Conservation (phyloP, 2,797 vertebrate genomes). For the Xenopus petersii region DNA sequence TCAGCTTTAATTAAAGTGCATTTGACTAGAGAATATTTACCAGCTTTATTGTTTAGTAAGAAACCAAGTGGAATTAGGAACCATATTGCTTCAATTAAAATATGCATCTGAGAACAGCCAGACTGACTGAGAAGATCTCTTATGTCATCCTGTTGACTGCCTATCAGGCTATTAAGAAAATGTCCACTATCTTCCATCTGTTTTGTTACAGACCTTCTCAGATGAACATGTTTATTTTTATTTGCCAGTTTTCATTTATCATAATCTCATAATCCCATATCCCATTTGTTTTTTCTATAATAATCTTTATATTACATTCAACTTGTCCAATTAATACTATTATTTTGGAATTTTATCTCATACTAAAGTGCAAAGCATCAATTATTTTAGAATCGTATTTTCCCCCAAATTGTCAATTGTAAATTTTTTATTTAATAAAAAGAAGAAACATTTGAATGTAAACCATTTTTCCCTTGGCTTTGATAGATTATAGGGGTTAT, state of each 20-base stretch:
- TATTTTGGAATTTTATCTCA: too few relatives aligned
- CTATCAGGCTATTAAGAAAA: slow-evolving; percentile 28
- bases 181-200: slow-evolving; percentile 45
- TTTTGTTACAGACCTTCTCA: slow-evolving; percentile 12
- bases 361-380: too few relatives aligned
- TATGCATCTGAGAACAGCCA: slow-evolving; percentile 22
- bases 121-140: slow-evolving; percentile 27
- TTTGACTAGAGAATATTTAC: slow-evolving; percentile 23
- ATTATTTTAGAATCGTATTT: too few relatives aligned
- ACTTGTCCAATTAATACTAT: too few relatives aligned
- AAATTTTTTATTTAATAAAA: too few relatives aligned
- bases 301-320: not conserved
- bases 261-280: not conserved
- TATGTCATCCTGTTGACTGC: slow-evolving; percentile 33
- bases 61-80: slow-evolving; percentile 26
- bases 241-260: slow-evolving; percentile 11
- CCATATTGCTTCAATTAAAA: slow-evolving; percentile 47
- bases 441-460: too few relatives aligned
- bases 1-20: slow-evolving; percentile 32
- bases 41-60: slow-evolving; percentile 28
- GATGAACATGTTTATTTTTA: slow-evolving; percentile 12
- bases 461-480: too few relatives aligned
- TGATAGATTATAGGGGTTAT: too few relatives aligned
- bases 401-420: too few relatives aligned
- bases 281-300: not conserved